These are phyloP conservation scores for Drosophila arawakana DNA, from an alignment of 1,140 invertebrate species.

Conservation along the genomic window DNA sequence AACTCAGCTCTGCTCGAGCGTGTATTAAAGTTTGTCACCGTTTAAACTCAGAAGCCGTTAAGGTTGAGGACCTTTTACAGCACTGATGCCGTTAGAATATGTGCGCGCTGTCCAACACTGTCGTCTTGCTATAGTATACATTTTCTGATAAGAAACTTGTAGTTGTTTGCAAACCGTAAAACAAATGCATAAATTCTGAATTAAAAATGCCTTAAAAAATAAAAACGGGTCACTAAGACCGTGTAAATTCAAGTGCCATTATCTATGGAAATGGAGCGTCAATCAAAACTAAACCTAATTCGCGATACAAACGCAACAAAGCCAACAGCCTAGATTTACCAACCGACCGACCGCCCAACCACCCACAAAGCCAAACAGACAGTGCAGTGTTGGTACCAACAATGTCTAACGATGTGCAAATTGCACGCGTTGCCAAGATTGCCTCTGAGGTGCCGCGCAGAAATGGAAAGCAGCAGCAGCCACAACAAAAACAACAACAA, in stretches of 20 bases:
- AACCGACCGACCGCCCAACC: background rate
- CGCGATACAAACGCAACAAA: constrained; percentile 24
- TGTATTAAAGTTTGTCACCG: background rate
- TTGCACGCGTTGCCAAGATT: constrained; percentile 78
- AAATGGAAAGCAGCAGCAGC: constrained; percentile 44
- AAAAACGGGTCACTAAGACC: constrained; percentile 34
- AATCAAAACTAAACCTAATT: constrained; percentile 56
- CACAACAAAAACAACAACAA: too few species aligned
- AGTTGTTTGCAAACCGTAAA: constrained; percentile 36
- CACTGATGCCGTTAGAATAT: background rate
- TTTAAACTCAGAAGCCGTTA: constrained; percentile 7
- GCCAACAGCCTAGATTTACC: constrained; percentile 26
- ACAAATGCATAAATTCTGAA: constrained; percentile 45
- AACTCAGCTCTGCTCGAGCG: constrained; percentile 5
- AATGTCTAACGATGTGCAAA: constrained; percentile 81
- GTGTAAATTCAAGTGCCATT: constrained; percentile 39
- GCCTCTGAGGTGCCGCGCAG: constrained; percentile 51
- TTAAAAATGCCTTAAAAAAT: constrained; percentile 68
- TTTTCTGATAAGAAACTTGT: constrained; percentile 72
- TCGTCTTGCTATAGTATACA: constrained; percentile 58
- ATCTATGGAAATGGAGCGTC: constrained; percentile 50
- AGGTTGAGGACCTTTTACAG: background rate
- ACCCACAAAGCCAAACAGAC: constrained; percentile 2
- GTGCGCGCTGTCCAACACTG: constrained; percentile 31
- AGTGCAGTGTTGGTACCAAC: background rate